Evolutionary conservation across 2,888 invertebrate species (phyloP), one percentile per base, ranked within the genome.

Genomic region (Glyphotaelius pellucidus): DNA sequence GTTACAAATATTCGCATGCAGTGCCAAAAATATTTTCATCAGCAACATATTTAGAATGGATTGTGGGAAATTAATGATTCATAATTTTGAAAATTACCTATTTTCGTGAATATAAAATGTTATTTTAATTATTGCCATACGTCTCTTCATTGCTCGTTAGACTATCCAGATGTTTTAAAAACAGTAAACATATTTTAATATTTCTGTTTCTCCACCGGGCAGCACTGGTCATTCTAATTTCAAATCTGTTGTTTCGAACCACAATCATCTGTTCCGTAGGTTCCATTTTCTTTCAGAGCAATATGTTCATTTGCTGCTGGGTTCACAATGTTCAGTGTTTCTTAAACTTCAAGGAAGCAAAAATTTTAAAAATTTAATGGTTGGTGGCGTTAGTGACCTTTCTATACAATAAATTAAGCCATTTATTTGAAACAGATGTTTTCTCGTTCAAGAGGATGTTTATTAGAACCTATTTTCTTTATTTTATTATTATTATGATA

Each of bases 271-370:
- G 87, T 87, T 87, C 67, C 30, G 80, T 87, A 67, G 32, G 87
- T 87, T 87, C 67, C 30, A 80, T 85, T 52, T 85, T 90, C 90
- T 90, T 90, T 90, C 32, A 38, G 19, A 84, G 90, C 85, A 84
- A 85, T 38, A 52, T 87, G 87, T 25, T 52, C 52, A n/a, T 30
- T 15, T 86, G 25, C 52, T 35, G 52, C 52, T 25, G 67, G 7
- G 87, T 52, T 47, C 85, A n/a, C 47, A 52, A n/a, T 25, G 30
- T 30, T 42, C 47, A 86, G 85, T 11, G 85, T n/a, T 86, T 87
- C 32, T 52, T 47, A 42, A 86, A 86, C 42, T 42, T 42, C 1
- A 67, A 25, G 1, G 7, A 38, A 38, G n/a, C 0, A 11, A 19
- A 42, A 81, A 31, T 81, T 14, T 1, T 15, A 81, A 81, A 31